Evolutionary conservation across 2,113 vertebrate genomes (phyloP).

Genomic region (Hippocampus abdominalis): DNA sequence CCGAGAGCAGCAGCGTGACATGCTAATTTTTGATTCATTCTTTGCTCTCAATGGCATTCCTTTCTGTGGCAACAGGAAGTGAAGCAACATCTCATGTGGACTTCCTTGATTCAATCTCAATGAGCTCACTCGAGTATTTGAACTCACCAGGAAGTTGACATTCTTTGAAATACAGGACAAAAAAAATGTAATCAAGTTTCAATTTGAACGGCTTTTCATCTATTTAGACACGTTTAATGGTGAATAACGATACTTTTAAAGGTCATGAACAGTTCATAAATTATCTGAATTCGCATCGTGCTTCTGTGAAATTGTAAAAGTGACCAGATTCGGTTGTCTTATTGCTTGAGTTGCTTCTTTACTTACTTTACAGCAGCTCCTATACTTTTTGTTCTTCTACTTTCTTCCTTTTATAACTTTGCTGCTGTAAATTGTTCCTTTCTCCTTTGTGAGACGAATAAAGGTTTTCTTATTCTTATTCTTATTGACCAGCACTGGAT

Average conservation of each 20-base stretch:
- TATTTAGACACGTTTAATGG: neutral
- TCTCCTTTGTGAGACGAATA: too few relatives aligned
- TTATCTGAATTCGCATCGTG: neutral
- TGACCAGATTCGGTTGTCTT: neutral
- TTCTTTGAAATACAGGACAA: neutral
- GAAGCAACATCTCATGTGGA: slow-evolving; percentile 8
- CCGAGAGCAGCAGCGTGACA: neutral
- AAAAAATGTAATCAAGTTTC: neutral
- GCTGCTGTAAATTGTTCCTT: too few relatives aligned
- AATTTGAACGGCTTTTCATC: neutral
- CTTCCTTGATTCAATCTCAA: slow-evolving; percentile 18
- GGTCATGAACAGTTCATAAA: neutral
- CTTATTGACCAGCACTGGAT: neutral
- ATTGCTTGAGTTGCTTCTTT: neutral
- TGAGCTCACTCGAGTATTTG: neutral
- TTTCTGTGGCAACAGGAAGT: slow-evolving; percentile 17
- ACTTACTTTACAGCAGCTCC: neutral
- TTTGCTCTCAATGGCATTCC: slow-evolving; percentile 35
- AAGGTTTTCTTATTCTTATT: too few relatives aligned
- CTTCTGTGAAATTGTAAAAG: neutral
- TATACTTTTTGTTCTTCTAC: too few relatives aligned
- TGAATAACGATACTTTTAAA: neutral
- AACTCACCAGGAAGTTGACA: neutral
- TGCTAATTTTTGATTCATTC: slow-evolving; percentile 15
- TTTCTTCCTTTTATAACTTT: too few relatives aligned